Base-by-base conservation (phyloP, 2,888 invertebrate genomes). In the Drosophila eohydei region DNA sequence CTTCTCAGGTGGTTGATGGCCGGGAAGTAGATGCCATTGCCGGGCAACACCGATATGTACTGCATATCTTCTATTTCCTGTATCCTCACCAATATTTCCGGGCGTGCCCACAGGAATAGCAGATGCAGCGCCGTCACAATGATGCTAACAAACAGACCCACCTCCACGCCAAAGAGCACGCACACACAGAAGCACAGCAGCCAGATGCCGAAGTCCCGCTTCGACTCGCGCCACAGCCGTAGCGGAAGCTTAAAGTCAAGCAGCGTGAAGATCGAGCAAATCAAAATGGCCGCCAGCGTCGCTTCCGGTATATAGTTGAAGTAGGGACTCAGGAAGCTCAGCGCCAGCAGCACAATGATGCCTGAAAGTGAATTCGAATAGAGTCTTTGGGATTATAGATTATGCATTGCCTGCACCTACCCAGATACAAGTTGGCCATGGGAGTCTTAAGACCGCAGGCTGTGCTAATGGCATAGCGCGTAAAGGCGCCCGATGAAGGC, bases 381-480 rank as follows among this genome's bases (percentile, higher is more conserved):
- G 1, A 21, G 14, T 11, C 26, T 1, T 2, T 9, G 5, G 14
- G 1, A n/a, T 9, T 5, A 36, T 26, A 2, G 30, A 40, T 9
- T 9, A 3, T 11, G 4, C 6, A 11, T 7, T 0, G 36, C 1
- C 0, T 16, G n/a, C 3, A 61, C 71, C 52, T 65, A 92, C 93
- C 92, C 74, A 91, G 89, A 74, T 92, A 92, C 28, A 93, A 74
- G 58, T 92, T 93, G 6, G 93, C 93, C 91, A 97, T 94, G 9
- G 98, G 97, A 1, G 97, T 97, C 89, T 96, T 95, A 21, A 98
- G 96, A 51, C 98, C 98, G 92, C 97, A 97, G 62, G 97, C 96
- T 88, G 96, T 95, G 90, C 97, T 96, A 4, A 98, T 97, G 71
- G 98, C 98, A 78, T 97, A 97, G 88, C 97, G 94, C 1, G 96